phyloP scores from a whole-genome alignment of 2,888 invertebrate genomes.

The Scaptomyza flava region DNA sequence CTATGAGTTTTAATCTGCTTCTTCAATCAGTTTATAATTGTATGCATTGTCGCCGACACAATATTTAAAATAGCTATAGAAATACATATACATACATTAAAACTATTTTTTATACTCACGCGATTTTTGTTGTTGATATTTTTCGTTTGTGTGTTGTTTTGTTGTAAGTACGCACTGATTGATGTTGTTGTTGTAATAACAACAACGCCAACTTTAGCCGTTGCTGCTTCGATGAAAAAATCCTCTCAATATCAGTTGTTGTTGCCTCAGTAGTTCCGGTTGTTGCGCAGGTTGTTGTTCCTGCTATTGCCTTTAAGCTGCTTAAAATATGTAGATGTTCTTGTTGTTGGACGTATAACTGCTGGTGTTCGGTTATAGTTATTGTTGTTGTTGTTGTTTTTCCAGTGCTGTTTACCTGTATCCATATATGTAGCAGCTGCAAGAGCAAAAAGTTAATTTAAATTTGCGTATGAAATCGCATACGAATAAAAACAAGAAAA shows the following conservation, averaged over 20 bases:
- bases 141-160: slow-evolving; percentile 21
- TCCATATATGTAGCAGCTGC: slow-evolving; percentile 70
- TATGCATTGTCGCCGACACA: slow-evolving; percentile 16
- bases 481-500: background rate
- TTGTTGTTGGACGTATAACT: slow-evolving; percentile 24
- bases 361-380: slow-evolving; percentile 28
- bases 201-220: slow-evolving; percentile 28
- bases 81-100: background rate
- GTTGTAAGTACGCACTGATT: slow-evolving; percentile 25
- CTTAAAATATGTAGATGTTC: slow-evolving; percentile 7
- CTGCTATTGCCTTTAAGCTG: slow-evolving; percentile 15
- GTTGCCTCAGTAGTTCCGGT: slow-evolving; percentile 12
- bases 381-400: slow-evolving; percentile 30
- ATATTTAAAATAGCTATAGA: slow-evolving; percentile 12
- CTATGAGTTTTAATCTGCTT: slow-evolving; percentile 1
- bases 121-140: slow-evolving; percentile 52
- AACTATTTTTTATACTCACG: slow-evolving; percentile 48
- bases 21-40: slow-evolving; percentile 6
- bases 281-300: slow-evolving; percentile 16
- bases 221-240: slow-evolving; percentile 30
- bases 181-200: slow-evolving; percentile 31
- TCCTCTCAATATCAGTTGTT: slow-evolving; percentile 20
- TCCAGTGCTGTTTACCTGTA: slow-evolving; percentile 54
- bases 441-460: slow-evolving; percentile 16
- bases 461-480: slow-evolving; percentile 5